These are phyloP conservation scores for Xestia xanthographa DNA, from an alignment of 2,888 invertebrate species.

Conservation along the genomic window DNA sequence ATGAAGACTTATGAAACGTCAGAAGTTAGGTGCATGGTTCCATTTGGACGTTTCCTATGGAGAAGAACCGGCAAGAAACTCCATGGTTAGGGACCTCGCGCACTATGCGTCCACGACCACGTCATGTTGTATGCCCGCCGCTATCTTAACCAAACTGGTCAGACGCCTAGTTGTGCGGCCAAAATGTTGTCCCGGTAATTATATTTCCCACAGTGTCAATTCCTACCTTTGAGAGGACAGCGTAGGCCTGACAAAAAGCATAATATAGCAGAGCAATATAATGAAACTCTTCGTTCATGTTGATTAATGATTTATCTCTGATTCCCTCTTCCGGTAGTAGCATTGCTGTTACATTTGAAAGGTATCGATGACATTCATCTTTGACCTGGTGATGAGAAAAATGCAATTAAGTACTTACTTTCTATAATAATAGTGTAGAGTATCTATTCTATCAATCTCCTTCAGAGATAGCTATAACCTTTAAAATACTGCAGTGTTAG, in stretches of 20 bases:
- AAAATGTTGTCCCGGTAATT: background rate
- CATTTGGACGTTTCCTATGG: background rate
- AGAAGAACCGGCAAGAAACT: background rate
- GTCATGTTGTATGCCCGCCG: background rate
- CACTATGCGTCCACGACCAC: background rate
- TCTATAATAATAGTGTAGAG: background rate
- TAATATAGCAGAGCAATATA: background rate
- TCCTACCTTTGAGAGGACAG: background rate
- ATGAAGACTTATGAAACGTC: background rate
- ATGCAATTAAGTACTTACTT: background rate
- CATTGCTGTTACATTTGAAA: background rate
- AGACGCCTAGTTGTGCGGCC: background rate
- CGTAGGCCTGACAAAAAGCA: background rate
- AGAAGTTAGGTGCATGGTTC: background rate
- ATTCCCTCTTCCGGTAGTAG: background rate
- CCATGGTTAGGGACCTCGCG: background rate
- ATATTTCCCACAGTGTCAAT: background rate
- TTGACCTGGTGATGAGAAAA: background rate
- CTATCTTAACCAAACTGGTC: background rate
- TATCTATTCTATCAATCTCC: background rate
- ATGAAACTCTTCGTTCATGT: background rate
- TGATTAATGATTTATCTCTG: background rate
- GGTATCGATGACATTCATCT: background rate
- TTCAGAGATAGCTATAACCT: background rate
- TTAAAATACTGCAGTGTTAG: background rate